These are phyloP conservation scores for Spicauda simplicius DNA, from an alignment of 2,888 invertebrate genomes.

Conservation along the genomic window DNA sequence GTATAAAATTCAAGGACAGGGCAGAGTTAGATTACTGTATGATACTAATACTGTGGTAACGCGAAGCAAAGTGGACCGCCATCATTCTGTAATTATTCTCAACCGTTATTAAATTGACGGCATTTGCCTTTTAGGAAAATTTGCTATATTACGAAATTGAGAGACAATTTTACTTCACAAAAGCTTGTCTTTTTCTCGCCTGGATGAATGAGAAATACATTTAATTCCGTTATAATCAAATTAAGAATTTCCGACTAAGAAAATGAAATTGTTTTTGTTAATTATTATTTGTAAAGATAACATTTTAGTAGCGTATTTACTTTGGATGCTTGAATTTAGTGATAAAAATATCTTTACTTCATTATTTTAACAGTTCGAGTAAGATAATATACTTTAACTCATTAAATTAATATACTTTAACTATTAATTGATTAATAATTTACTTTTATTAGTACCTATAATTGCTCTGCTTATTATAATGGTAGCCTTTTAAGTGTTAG, in stretches of 20 bases:
- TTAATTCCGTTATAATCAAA: neutral
- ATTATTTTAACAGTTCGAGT: too few species aligned
- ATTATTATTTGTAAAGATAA: neutral
- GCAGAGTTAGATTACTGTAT: too few species aligned
- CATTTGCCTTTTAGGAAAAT: conserved; percentile 26
- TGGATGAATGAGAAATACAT: neutral
- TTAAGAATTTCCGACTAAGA: neutral
- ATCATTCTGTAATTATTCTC: conserved; percentile 35
- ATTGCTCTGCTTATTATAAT: too few species aligned
- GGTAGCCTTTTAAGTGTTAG: too few species aligned
- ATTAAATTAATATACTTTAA: too few species aligned
- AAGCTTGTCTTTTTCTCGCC: conserved; percentile 1
- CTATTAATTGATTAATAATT: too few species aligned
- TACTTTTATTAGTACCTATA: too few species aligned
- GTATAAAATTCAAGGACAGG: too few species aligned
- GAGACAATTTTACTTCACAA: conserved; percentile 6
- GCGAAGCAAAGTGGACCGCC: conserved; percentile 35
- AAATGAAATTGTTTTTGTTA: neutral
- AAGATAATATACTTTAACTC: too few species aligned
- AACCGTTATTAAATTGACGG: conserved; percentile 21
- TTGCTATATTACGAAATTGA: conserved; percentile 4
- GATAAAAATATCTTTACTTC: neutral
- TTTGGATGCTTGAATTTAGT: neutral
- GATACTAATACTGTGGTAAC: too few species aligned
- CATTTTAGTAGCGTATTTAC: neutral